These are phyloP conservation scores for Alfaro cultratus DNA, from an alignment of 2,797 vertebrate species.

Conservation along the genomic window DNA sequence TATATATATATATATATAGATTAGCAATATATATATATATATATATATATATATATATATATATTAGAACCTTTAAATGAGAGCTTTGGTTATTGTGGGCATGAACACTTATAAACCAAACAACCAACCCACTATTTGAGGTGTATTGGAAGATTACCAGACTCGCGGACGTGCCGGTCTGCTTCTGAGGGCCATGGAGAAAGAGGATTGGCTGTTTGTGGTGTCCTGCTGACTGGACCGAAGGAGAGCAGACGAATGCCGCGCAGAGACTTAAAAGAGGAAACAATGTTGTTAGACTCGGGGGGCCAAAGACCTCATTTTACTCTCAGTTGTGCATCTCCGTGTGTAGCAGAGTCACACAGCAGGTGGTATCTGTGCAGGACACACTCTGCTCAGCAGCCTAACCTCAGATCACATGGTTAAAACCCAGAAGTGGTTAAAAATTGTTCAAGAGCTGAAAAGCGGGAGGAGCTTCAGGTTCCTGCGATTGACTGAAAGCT, in stretches of 20 bases:
- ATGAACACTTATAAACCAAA: conserved; percentile 13
- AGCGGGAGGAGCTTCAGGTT: not conserved
- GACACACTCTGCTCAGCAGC: conserved; percentile 23
- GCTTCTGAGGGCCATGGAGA: conserved; percentile 52
- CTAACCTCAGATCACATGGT: conserved; percentile 34
- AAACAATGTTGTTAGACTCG: conserved; percentile 61
- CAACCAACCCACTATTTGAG: conserved; percentile 15
- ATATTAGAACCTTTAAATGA: conserved; percentile 18
- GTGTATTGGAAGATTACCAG: conserved; percentile 64
- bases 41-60: not conserved
- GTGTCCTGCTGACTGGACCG: conserved; percentile 66
- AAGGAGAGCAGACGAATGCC: conserved; percentile 54
- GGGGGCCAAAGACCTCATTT: conserved; percentile 59
- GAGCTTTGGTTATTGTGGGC: conserved; percentile 14
- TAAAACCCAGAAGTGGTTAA: conserved; percentile 21
- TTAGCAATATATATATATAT: no score
- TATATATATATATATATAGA: no score
- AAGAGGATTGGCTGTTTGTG: conserved; percentile 63
- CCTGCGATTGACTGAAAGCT: not conserved
- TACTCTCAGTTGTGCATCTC: conserved; percentile 35
- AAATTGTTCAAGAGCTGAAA: not conserved
- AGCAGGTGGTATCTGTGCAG: conserved; percentile 37
- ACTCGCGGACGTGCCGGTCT: conserved; percentile 41
- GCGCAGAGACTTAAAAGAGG: conserved; percentile 63
- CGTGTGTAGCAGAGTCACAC: conserved; percentile 36